Evolutionary conservation across 2,888 invertebrate genomes (phyloP).

Genomic region (Phania funesta): DNA sequence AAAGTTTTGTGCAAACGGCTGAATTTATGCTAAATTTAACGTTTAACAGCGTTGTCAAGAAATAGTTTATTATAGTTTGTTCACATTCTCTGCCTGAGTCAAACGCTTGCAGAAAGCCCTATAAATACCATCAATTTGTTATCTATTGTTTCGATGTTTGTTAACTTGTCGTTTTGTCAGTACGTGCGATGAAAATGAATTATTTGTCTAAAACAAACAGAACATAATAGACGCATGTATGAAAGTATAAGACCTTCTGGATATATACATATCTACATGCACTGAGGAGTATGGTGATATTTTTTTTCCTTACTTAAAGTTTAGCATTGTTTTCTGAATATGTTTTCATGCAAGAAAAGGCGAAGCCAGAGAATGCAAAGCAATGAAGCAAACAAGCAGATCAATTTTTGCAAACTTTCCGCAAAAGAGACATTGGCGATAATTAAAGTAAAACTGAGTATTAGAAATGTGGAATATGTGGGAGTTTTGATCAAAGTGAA

Average conservation of each 20-base stretch:
- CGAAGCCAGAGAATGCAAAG: neutral
- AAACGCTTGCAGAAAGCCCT: neutral
- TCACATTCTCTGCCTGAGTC: neutral
- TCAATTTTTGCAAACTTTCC: neutral
- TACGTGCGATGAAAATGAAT: conserved; percentile 71
- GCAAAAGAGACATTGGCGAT: conserved; percentile 11
- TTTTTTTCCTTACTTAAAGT: conserved; percentile 11
- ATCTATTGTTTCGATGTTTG: neutral
- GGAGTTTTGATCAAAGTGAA: too few species aligned
- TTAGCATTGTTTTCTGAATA: conserved; percentile 41
- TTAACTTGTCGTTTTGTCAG: conserved; percentile 48
- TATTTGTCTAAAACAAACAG: conserved; percentile 55
- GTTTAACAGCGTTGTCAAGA: too few species aligned
- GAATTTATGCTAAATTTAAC: too few species aligned
- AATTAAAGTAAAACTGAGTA: conserved; percentile 15
- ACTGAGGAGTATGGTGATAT: neutral
- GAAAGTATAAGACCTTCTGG: neutral
- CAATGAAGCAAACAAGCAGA: neutral
- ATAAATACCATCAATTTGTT: neutral
- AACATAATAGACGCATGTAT: conserved; percentile 18
- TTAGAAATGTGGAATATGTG: too few species aligned
- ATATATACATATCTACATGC: conserved; percentile 5
- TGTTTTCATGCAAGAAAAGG: too few species aligned
- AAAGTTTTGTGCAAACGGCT: too few species aligned
- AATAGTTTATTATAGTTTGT: neutral